A percentile compares a stretch with the other conserved stretches of the same genome.
Evolutionary conservation across 2,797 vertebrate species (phyloP).

Genomic region (Lacerta bilineata): DNA sequence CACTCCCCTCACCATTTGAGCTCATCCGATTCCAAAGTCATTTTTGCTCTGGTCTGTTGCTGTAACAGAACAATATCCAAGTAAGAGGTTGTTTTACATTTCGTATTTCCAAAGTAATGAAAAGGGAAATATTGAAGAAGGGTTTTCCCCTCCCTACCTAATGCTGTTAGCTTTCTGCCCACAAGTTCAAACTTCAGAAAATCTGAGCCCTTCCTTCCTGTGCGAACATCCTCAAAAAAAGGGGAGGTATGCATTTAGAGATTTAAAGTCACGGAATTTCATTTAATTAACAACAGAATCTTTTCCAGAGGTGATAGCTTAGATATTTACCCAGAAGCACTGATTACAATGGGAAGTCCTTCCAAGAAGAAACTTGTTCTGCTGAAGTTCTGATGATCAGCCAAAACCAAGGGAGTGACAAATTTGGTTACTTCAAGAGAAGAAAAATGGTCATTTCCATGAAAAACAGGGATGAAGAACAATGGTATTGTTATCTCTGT

Average conservation of each 20-base stretch:
- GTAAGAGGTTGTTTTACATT: not conserved
- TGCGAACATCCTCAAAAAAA: not conserved
- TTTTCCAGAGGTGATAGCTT: constrained; percentile 21
- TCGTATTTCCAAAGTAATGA: not conserved
- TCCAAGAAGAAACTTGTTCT: constrained; percentile 34
- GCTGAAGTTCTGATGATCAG: constrained; percentile 8
- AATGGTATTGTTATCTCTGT: not conserved
- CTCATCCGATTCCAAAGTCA: not conserved
- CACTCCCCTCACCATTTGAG: not conserved
- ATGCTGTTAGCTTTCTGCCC: not conserved
- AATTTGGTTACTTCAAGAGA: not conserved
- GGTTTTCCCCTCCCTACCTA: not conserved
- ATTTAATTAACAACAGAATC: constrained; percentile 20
- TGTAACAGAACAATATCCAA: not conserved
- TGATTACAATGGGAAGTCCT: constrained; percentile 15
- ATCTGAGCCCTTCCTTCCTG: not conserved
- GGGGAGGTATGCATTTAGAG: not conserved
- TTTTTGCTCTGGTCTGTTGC: not conserved
- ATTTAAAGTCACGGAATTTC: not conserved
- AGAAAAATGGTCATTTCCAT: not conserved
- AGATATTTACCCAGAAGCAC: constrained; percentile 15
- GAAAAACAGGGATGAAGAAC: not conserved
- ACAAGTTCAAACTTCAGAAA: not conserved
- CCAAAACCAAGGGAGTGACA: constrained; percentile 3
- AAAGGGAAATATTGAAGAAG: not conserved